Conservation (phyloP, 2,113 vertebrate genomes). For the Aptenodytes forsteri region DNA sequence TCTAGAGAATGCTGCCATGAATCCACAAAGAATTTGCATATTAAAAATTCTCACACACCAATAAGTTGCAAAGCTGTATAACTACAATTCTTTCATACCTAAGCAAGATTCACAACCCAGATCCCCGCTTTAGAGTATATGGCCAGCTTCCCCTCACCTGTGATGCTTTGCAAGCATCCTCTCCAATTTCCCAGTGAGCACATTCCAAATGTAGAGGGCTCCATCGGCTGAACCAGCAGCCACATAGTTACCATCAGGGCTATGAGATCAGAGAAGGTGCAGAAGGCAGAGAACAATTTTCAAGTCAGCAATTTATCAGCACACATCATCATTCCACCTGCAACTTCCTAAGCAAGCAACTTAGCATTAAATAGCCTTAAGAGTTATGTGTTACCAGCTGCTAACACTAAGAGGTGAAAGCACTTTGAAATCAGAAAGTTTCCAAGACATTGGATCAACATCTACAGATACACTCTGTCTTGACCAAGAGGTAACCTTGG, state of each 20-base stretch:
- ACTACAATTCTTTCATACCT: not conserved
- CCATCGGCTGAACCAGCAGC: slow-evolving; percentile 92
- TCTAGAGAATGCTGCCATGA: not conserved
- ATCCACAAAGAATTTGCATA: not conserved
- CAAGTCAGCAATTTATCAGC: not conserved
- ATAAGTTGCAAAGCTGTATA: not conserved
- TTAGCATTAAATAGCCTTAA: not conserved
- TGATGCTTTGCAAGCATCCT: slow-evolving; percentile 86
- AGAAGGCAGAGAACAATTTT: not conserved
- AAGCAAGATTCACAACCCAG: not conserved
- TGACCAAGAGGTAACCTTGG: not conserved
- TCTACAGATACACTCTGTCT: not conserved
- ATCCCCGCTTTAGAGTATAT: not conserved
- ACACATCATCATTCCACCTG: not conserved
- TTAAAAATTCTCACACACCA: not conserved
- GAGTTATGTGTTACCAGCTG: not conserved
- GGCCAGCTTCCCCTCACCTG: slow-evolving; percentile 75
- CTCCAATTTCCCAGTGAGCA: slow-evolving; percentile 91
- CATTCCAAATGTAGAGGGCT: slow-evolving; percentile 89
- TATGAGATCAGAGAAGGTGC: slow-evolving; percentile 40
- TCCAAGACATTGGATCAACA: not conserved
- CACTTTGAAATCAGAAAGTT: not conserved
- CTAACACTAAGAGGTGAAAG: not conserved
- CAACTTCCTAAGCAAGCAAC: not conserved
- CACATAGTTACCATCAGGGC: slow-evolving; percentile 90